Evolutionary conservation across 2,888 invertebrate genomes (phyloP), one percentile per base, ranked within the genome.

Genomic region (Beris morrisii): DNA sequence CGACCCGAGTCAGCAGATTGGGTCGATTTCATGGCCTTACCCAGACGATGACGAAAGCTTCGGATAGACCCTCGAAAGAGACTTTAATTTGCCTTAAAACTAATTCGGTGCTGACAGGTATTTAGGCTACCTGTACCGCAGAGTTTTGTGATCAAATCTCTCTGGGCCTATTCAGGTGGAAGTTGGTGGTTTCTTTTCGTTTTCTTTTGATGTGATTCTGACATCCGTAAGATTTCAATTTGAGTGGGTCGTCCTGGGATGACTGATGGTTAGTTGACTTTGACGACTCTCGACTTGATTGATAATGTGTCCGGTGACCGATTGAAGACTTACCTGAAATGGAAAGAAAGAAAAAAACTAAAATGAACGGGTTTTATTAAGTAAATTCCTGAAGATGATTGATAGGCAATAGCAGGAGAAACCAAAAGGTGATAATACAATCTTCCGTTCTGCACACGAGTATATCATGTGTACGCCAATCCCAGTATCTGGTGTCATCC

Each of bases 211-310:
- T 22, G 22, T 28, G 53, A 30, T 54, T 12, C 4, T 15, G 54
- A 54, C 50, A 38, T 48, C 32, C 31, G 7, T 59, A 46, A 69
- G 67, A 64, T 53, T 57, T 63, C 66, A 48, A 58, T 64, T 54
- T 65, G 65, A 48, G 65, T 66, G 56, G 69, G 68, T 69, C 69
- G 64, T 56, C 43, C 52, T 50, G 3, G 53, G 56, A 53, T 65
- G 67, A 70, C 66, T 69, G 69, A 66, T 66, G 67, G 59, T 67
- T 67, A 43, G 55, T 50, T 57, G 64, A 57, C 57, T 59, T 59
- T 67, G 61, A 61, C 52, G 61, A 61, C 61, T 43, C 31, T 5
- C 38, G 38, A 61, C 38, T 61, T 61, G 61, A 61, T 61, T 61
- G 61, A 61, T 61, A 61, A 50, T 38, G 15, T 50, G 22, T 15